phyloP scores from a whole-genome alignment of 1,140 invertebrate species.

The Sycophila sp. region DNA sequence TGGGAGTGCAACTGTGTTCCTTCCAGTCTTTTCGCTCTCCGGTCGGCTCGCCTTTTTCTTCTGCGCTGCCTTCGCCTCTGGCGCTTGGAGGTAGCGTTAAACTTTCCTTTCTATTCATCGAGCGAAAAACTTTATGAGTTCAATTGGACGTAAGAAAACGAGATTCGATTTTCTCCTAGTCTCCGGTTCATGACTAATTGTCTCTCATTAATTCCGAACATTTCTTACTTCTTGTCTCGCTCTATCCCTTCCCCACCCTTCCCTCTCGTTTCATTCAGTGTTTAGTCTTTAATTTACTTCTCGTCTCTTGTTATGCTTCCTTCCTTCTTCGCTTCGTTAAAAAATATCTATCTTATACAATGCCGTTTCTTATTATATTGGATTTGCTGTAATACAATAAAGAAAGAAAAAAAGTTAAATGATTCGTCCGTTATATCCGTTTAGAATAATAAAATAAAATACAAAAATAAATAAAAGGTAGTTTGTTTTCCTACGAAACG shows the following conservation, averaged over 20 bases:
- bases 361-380: too few species aligned
- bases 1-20: too few species aligned
- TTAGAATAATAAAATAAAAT: too few species aligned
- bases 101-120: slow-evolving; percentile 5
- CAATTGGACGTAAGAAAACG: neutral
- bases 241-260: neutral
- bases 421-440: too few species aligned
- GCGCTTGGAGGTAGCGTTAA: neutral
- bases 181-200: neutral
- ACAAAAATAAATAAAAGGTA: too few species aligned
- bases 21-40: neutral
- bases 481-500: neutral
- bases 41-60: neutral
- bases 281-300: neutral
- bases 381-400: too few species aligned
- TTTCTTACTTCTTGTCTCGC: neutral
- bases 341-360: too few species aligned
- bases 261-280: neutral
- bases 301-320: too few species aligned
- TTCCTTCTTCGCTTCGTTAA: too few species aligned
- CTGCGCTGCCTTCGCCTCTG: neutral
- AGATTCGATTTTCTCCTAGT: neutral
- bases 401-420: too few species aligned
- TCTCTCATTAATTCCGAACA: neutral
- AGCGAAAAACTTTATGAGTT: slow-evolving; percentile 16